Conservation (phyloP, 2,888 invertebrate species). For the Anarsia innoxiella region DNA sequence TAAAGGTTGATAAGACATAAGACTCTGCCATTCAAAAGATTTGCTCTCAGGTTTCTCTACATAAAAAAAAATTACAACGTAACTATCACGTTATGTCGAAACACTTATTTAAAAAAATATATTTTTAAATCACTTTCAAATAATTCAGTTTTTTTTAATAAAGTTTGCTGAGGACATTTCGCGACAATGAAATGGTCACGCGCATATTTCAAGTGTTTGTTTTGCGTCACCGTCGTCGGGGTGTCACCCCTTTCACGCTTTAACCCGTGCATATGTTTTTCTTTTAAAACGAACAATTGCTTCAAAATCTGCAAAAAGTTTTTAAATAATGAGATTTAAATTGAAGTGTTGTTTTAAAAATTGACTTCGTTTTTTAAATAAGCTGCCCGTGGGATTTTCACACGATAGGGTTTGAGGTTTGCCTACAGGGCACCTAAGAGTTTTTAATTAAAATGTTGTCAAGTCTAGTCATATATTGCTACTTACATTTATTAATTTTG, state of each 20-base stretch:
- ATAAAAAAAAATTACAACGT: no score
- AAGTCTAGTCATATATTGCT: no score
- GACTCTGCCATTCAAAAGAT: no score
- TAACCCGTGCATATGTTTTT: conserved; percentile 50
- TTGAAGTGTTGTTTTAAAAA: conserved; percentile 10
- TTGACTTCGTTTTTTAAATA: conserved; percentile 6
- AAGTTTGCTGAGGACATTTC: conserved; percentile 29
- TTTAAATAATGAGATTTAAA: conserved; percentile 21
- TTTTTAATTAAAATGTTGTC: no score
- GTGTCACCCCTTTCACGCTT: conserved; percentile 30
- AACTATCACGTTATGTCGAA: no score
- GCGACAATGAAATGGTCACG: conserved; percentile 44
- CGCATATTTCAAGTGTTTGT: conserved; percentile 48
- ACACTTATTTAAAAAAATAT: no score
- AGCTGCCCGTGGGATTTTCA: conserved; percentile 8
- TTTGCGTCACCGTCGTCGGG: conserved; percentile 15
- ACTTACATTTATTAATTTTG: no score
- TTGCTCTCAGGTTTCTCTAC: no score
- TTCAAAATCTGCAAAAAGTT: conserved; percentile 29
- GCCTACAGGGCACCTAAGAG: no score
- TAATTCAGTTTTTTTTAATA: conserved; percentile 32
- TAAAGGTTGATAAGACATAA: no score
- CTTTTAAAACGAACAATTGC: conserved; percentile 44
- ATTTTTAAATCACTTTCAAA: neutral
- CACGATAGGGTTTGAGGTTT: no score